Conservation (phyloP, 2,888 invertebrate genomes). For the Agonopterix alstromeriana region DNA sequence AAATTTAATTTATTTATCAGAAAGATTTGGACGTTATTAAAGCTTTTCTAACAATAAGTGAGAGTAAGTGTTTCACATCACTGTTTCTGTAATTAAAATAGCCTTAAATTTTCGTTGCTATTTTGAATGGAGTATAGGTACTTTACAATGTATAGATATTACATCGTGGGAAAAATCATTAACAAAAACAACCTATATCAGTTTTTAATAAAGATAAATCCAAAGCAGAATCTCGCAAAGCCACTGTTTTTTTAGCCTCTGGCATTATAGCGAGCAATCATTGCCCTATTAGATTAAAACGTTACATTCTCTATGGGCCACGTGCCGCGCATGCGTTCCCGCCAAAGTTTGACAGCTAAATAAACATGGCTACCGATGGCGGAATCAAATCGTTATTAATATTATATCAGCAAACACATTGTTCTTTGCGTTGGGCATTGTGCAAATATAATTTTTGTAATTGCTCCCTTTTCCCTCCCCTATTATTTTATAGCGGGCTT, state of each 20-base stretch:
- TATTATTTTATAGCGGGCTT: slow-evolving; percentile 37
- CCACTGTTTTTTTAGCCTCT: slow-evolving; percentile 26
- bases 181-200: slow-evolving; percentile 16
- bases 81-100: too few relatives aligned
- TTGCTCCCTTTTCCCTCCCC: slow-evolving; percentile 47
- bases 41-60: too few relatives aligned
- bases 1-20: too few relatives aligned
- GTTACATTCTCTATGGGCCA: slow-evolving; percentile 38
- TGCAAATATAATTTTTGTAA: slow-evolving; percentile 69
- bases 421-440: slow-evolving; percentile 44
- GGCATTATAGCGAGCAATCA: slow-evolving; percentile 32
- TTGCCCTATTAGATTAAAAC: slow-evolving; percentile 56
- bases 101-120: too few relatives aligned
- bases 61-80: too few relatives aligned
- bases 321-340: slow-evolving; percentile 51
- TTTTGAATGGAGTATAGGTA: too few relatives aligned
- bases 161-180: neutral
- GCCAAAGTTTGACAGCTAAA: slow-evolving; percentile 61
- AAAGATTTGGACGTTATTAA: too few relatives aligned
- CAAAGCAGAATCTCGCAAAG: slow-evolving; percentile 21
- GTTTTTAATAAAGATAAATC: slow-evolving; percentile 40
- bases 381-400: slow-evolving; percentile 68
- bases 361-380: slow-evolving; percentile 64
- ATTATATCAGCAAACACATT: slow-evolving; percentile 60
- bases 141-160: neutral